phyloP scores from a whole-genome alignment of 2,113 vertebrate genomes.

The Tetrax tetrax region DNA sequence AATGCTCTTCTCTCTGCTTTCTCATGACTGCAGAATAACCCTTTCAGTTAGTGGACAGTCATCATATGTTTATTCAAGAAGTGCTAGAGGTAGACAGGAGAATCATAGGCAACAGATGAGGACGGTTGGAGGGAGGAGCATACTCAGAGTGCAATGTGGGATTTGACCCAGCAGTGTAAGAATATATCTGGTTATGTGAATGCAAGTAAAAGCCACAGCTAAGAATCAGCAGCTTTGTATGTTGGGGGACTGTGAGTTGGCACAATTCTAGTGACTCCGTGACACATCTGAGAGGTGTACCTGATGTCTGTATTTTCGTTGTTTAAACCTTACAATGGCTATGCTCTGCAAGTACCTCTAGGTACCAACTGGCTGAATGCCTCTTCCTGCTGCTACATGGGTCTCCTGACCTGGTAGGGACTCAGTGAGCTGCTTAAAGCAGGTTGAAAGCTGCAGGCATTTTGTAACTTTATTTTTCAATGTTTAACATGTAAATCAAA shows the following conservation, averaged over 20 bases:
- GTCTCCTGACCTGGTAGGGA: background rate
- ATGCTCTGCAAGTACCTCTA: background rate
- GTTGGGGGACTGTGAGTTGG: background rate
- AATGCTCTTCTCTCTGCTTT: background rate
- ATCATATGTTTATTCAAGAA: background rate
- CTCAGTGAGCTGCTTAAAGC: background rate
- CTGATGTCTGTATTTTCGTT: background rate
- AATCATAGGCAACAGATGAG: background rate
- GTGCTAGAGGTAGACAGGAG: background rate
- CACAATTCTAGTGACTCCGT: background rate
- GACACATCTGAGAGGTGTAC: background rate
- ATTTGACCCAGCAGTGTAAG: fast-evolving
- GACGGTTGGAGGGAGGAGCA: background rate
- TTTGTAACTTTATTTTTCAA: background rate
- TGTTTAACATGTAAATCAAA: background rate
- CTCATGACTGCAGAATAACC: background rate
- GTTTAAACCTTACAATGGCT: background rate
- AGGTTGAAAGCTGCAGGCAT: background rate
- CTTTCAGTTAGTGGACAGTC: background rate
- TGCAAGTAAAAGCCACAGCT: background rate
- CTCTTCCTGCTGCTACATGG: background rate
- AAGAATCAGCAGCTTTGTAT: fast-evolving
- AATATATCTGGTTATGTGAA: background rate
- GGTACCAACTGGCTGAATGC: background rate
- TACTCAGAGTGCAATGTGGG: background rate